Base-by-base conservation (phyloP, 1,140 invertebrate genomes). In the Hetaerina americana region DNA sequence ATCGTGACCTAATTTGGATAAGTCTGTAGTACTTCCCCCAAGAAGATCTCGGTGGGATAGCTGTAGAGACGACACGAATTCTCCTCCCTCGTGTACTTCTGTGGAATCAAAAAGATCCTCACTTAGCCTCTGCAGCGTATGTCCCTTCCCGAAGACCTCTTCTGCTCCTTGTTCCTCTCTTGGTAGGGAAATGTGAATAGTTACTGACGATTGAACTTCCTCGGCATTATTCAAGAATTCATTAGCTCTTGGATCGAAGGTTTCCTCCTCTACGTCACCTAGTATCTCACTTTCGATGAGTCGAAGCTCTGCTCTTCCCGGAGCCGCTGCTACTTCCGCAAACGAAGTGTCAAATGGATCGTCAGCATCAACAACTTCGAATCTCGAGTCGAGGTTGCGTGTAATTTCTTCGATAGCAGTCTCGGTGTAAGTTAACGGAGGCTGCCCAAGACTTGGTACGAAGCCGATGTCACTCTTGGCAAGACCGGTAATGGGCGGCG, bases 291-390 rank as follows among this genome's bases (percentile, higher is more conserved):
- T 86, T 82, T 87, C 85, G 77, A 87, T 87, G 78, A 85, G 80
- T 73, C 85, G 87, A 26, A 86, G 77, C 79, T 89, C 87, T 27
- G 83, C 81, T 79, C 88, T 87, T 31, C 87, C 87, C 8, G 89
- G 89, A 67, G 92, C 79, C 57, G 93, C 40, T 12, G 10, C 85
- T 76, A 89, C 89, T 49, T 91, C 89, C 0, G 89, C 92, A 81
- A 92, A 92, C 67, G 89, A 87, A 10, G 92, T 94, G 77, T 95
- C 92, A 77, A 95, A 95, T 0, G 92, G 92, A 86, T 94, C 92
- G 72, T 85, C 83, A 57, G 49, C 12, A 57, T 22, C 49, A 57
- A 22, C n/a, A 3, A n/a, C 40, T 57, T 57, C 40, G 40, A 57
- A 12, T 12, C 40, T 57, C 40, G 40, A 57, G 69, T 83, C 82